phyloP scores from a whole-genome alignment of 1,140 invertebrate genomes.

The Megalopta genalis region DNA sequence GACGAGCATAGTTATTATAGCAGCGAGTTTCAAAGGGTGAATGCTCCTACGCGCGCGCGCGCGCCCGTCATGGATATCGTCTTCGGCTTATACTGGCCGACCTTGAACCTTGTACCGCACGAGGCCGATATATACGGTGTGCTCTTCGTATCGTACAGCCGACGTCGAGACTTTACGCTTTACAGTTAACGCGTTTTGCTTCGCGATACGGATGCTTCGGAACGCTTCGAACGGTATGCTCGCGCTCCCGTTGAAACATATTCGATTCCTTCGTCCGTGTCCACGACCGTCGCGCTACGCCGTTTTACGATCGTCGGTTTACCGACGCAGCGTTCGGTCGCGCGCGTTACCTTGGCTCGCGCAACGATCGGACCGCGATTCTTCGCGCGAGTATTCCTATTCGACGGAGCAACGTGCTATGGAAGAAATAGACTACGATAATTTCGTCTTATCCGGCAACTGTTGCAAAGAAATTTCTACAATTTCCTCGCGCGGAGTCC shows the following conservation, averaged over 20 bases:
- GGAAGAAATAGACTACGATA: slow-evolving; percentile 30
- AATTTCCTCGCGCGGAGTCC: slow-evolving; percentile 53
- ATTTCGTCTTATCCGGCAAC: slow-evolving; percentile 48
- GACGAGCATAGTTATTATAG: slow-evolving; percentile 29
- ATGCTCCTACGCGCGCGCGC: slow-evolving; percentile 70
- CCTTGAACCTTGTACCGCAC: slow-evolving; percentile 72
- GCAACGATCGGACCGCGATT: too few species aligned
- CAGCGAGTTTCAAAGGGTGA: slow-evolving; percentile 66
- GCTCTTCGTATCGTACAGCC: slow-evolving; percentile 9
- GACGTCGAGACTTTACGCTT: neutral
- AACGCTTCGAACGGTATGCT: too few species aligned
- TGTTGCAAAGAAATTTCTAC: slow-evolving; percentile 58
- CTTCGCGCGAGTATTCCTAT: too few species aligned
- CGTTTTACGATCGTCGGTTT: too few species aligned
- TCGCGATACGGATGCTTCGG: too few species aligned
- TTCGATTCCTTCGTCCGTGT: too few species aligned
- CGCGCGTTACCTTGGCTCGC: too few species aligned
- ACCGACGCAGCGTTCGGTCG: too few species aligned
- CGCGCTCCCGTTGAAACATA: too few species aligned
- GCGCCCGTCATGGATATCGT: slow-evolving; percentile 68
- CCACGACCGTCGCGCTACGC: too few species aligned
- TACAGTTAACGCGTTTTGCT: too few species aligned
- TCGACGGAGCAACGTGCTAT: neutral
- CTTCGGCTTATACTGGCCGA: slow-evolving; percentile 71
- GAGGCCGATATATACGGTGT: slow-evolving; percentile 30